Evolutionary conservation across 2,113 vertebrate species (phyloP).

Genomic region (Dissostichus mawsoni): DNA sequence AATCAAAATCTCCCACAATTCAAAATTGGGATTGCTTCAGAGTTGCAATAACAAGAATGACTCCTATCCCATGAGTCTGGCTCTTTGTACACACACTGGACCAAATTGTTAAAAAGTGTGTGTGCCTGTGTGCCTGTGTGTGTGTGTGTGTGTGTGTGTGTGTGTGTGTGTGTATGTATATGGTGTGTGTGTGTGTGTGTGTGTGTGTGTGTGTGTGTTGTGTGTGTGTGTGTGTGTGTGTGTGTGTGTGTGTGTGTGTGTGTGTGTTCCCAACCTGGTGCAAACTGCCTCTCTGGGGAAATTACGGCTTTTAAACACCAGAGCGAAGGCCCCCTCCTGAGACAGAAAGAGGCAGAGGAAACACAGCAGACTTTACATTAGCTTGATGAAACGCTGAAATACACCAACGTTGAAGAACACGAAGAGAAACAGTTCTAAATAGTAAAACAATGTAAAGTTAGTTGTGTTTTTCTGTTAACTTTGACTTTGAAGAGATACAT

Average conservation of each 20-base stretch:
- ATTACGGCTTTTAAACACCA: conserved; percentile 96
- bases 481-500: conserved; percentile 16
- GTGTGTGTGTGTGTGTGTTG: conserved; percentile 12
- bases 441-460: neutral
- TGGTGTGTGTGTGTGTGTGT: too few relatives aligned
- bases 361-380: conserved; percentile 6
- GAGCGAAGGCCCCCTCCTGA: conserved; percentile 94
- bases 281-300: conserved; percentile 93
- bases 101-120: too few relatives aligned
- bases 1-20: conserved; percentile 34
- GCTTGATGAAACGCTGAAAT: conserved; percentile 10
- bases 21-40: conserved; percentile 43
- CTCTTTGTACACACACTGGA: neutral
- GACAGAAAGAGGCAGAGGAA: conserved; percentile 38
- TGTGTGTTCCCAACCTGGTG: conserved; percentile 88
- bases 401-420: neutral
- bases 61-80: conserved; percentile 26
- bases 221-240: conserved; percentile 17
- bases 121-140: too few relatives aligned
- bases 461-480: neutral
- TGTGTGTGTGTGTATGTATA: too few relatives aligned
- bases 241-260: conserved; percentile 10
- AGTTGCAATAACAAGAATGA: conserved; percentile 34
- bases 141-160: too few relatives aligned
- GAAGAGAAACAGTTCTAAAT: neutral